A percentile compares a stretch with the other conserved stretches of the same genome.
phyloP scores from a whole-genome alignment of 2,113 vertebrate species.

The Erythrolamprus reginae region DNA sequence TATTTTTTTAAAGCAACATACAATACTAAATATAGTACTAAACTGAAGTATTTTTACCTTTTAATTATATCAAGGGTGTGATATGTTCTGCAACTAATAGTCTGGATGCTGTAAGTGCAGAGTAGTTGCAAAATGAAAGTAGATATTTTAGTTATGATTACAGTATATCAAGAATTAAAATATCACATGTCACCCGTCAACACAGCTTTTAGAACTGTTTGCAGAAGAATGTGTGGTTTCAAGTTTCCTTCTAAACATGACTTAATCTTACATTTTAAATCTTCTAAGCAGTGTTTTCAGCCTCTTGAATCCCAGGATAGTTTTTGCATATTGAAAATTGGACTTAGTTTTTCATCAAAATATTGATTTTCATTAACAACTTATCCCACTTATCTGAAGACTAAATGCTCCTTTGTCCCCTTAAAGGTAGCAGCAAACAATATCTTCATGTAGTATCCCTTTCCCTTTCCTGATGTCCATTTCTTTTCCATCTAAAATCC shows the following conservation, averaged over 20 bases:
- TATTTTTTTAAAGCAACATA: background rate
- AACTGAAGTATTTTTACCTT: conserved; percentile 22
- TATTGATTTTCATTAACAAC: background rate
- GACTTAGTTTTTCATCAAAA: background rate
- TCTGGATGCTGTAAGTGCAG: conserved; percentile 51
- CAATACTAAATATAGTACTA: conserved; percentile 14
- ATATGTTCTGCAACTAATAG: conserved; percentile 27
- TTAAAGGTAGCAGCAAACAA: background rate
- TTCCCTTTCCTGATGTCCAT: background rate
- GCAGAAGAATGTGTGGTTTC: conserved; percentile 1
- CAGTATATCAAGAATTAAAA: conserved; percentile 1
- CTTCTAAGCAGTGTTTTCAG: background rate
- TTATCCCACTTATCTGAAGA: background rate
- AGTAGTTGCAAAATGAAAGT: conserved; percentile 45
- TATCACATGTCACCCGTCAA: background rate
- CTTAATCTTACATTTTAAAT: accelerated
- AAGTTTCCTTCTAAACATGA: background rate
- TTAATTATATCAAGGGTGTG: conserved; percentile 16
- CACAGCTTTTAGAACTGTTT: background rate
- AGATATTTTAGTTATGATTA: conserved; percentile 35
- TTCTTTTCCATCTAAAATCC: background rate
- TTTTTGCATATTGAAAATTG: background rate
- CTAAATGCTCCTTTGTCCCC: background rate
- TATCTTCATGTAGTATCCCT: background rate
- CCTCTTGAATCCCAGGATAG: conserved; percentile 1